Conservation (phyloP, 2,113 vertebrate species). For the Lipophrys pholis region DNA sequence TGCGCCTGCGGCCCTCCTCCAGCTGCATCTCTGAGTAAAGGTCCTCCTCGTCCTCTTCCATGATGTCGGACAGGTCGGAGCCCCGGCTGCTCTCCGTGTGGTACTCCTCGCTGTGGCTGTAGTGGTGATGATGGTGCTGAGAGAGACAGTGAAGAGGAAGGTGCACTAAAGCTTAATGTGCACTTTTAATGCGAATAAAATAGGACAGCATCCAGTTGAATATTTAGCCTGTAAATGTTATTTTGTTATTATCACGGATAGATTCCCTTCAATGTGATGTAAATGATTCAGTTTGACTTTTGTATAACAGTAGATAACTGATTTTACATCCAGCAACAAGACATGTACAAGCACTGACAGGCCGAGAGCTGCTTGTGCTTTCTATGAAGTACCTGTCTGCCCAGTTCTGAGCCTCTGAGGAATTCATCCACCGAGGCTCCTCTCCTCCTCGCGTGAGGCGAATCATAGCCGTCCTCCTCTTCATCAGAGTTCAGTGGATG, state of each 20-base stretch:
- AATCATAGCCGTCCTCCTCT: slow-evolving; percentile 92
- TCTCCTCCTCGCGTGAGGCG: slow-evolving; percentile 85
- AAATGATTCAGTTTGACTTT: neutral
- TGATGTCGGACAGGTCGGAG: slow-evolving; percentile 96
- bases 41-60: slow-evolving; percentile 99
- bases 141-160: neutral
- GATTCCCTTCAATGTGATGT: neutral
- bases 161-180: neutral
- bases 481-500: slow-evolving; percentile 90
- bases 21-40: slow-evolving; percentile 97
- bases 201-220: too few relatives aligned
- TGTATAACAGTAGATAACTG: neutral
- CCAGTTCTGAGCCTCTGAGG: slow-evolving; percentile 92
- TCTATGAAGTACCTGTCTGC: slow-evolving; percentile 88
- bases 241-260: neutral
- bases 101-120: slow-evolving; percentile 93
- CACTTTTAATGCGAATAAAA: too few relatives aligned
- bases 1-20: slow-evolving; percentile 92
- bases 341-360: neutral
- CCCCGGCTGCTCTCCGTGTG: slow-evolving; percentile 97
- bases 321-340: slow-evolving; percentile 2
- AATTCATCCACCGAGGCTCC: slow-evolving; percentile 96
- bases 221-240: too few relatives aligned
- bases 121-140: slow-evolving; percentile 88
- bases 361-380: slow-evolving; percentile 22